A percentile compares a stretch with the other conserved stretches of the same genome.
phyloP scores from a whole-genome alignment of 2,888 invertebrate species.

The Eremobia ochroleuca region DNA sequence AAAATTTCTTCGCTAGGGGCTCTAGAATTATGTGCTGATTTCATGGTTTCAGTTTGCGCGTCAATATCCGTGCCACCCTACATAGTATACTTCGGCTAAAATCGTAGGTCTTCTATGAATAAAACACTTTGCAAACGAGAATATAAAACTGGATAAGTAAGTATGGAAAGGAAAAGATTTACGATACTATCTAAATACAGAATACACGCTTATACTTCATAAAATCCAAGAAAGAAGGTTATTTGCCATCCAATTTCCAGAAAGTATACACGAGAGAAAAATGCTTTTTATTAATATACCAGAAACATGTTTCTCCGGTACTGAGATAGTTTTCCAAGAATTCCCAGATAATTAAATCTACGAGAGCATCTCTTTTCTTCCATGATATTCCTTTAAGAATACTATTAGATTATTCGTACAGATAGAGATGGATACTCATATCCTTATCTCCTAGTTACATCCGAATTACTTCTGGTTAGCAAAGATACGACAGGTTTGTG shows the following conservation, averaged over 20 bases:
- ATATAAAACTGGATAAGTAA: conserved; percentile 11
- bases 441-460: background rate
- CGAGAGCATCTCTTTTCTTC: background rate
- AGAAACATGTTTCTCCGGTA: conserved; percentile 3
- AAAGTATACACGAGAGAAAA: conserved; percentile 33
- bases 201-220: conserved; percentile 32
- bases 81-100: background rate
- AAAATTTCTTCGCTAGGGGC: no score
- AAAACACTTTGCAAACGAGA: background rate
- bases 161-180: conserved; percentile 19
- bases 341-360: background rate
- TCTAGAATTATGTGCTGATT: no score
- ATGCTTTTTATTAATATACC: conserved; percentile 28
- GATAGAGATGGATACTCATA: background rate
- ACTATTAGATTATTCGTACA: background rate
- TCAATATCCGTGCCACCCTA: no score
- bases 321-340: conserved; percentile 28
- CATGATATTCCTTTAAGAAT: background rate
- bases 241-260: conserved; percentile 20
- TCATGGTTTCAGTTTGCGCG: no score
- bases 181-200: conserved; percentile 5
- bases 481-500: background rate
- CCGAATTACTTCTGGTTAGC: background rate
- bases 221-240: conserved; percentile 32
- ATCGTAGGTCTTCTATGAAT: background rate